phyloP scores from a whole-genome alignment of 2,888 invertebrate species.

The Pammene aurita region DNA sequence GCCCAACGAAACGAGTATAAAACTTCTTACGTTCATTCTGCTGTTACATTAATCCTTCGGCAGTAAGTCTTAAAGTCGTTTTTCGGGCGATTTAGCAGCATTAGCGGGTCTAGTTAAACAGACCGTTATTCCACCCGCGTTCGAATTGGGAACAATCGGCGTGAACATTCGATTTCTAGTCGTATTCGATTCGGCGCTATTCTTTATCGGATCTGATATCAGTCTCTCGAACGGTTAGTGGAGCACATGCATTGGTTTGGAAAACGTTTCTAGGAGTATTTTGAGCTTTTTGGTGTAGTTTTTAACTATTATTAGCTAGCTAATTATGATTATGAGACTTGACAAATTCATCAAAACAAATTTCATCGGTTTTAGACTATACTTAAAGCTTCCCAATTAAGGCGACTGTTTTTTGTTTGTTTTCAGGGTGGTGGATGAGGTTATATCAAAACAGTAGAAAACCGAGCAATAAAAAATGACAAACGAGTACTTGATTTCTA shows the following conservation, averaged over 20 bases:
- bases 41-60: background rate
- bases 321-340: background rate
- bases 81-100: constrained; percentile 14
- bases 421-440: no score
- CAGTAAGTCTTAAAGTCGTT: constrained; percentile 10
- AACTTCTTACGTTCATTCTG: constrained; percentile 17
- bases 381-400: no score
- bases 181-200: constrained; percentile 36
- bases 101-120: constrained; percentile 29
- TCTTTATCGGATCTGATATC: constrained; percentile 41
- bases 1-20: constrained; percentile 30
- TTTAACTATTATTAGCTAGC: no score
- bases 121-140: constrained; percentile 41
- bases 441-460: no score
- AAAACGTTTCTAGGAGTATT: constrained; percentile 3
- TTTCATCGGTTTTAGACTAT: no score
- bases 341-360: no score
- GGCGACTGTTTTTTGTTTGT: no score
- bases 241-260: constrained; percentile 30
- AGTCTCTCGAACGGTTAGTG: constrained; percentile 23
- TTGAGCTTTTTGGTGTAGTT: no score
- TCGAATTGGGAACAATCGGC: constrained; percentile 51
- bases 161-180: constrained; percentile 49
- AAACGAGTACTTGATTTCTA: no score
- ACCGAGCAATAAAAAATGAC: no score